Evolutionary conservation across 2,888 invertebrate genomes (phyloP).

Genomic region (Drosophila crucigera): DNA sequence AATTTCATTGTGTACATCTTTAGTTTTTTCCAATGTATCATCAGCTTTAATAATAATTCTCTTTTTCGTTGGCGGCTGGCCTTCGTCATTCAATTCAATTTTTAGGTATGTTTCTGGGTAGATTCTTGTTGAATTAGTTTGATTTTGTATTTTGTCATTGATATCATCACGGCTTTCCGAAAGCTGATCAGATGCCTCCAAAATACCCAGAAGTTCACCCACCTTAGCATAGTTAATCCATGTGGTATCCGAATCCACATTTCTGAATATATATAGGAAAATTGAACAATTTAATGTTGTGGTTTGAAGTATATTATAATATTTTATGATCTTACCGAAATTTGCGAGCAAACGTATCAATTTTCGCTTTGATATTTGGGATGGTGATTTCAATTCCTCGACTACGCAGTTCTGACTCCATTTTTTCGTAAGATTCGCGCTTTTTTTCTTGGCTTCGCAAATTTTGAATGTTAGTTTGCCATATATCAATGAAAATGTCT

Average conservation of each 20-base stretch:
- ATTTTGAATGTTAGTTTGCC: slow-evolving; percentile 30
- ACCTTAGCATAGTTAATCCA: slow-evolving; percentile 49
- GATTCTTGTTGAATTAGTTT: not conserved
- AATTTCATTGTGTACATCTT: not conserved
- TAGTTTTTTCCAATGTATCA: not conserved
- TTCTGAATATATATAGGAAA: slow-evolving; percentile 19
- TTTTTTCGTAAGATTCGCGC: slow-evolving; percentile 24
- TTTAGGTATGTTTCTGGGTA: not conserved
- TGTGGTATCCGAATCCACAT: not conserved
- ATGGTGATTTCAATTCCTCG: slow-evolving; percentile 17
- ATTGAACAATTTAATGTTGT: not conserved
- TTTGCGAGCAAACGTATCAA: slow-evolving; percentile 37
- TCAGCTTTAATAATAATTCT: not conserved
- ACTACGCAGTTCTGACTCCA: slow-evolving; percentile 29
- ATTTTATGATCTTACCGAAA: slow-evolving; percentile 34
- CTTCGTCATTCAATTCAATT: not conserved
- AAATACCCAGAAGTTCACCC: slow-evolving; percentile 14
- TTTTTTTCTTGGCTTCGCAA: slow-evolving; percentile 16
- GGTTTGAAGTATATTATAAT: not conserved
- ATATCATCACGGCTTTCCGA: not conserved
- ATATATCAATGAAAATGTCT: slow-evolving; percentile 38
- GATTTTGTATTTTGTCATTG: not conserved
- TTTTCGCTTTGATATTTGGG: slow-evolving; percentile 39
- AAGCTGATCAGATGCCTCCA: not conserved
- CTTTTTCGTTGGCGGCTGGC: not conserved